phyloP scores from a whole-genome alignment of 2,888 invertebrate species.

The Nematopogon swammerdamellus region DNA sequence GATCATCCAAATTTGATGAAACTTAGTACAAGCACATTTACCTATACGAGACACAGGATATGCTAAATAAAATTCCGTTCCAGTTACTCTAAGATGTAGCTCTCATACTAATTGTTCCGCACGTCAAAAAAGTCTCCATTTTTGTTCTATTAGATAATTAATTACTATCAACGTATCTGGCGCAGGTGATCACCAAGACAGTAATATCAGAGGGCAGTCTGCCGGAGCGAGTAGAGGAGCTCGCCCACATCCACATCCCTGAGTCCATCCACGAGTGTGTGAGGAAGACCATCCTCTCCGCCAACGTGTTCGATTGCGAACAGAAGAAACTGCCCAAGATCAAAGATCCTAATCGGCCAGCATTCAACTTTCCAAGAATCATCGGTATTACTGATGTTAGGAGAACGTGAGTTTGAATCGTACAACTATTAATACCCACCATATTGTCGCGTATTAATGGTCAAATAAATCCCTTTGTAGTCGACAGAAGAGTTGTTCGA shows the following conservation, averaged over 20 bases:
- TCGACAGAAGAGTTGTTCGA: no score
- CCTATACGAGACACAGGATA: no score
- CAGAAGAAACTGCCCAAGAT: slow-evolving; percentile 73
- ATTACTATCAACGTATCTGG: no score
- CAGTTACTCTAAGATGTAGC: no score
- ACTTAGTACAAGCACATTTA: no score
- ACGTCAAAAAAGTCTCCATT: no score
- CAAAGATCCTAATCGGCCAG: slow-evolving; percentile 67
- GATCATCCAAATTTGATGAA: no score
- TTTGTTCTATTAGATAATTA: no score
- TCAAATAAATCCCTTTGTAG: slow-evolving; percentile 6
- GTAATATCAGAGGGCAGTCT: slow-evolving; percentile 59
- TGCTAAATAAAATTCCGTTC: no score
- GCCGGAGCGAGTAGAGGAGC: slow-evolving; percentile 57
- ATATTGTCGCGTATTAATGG: no score
- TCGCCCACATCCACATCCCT: slow-evolving; percentile 45
- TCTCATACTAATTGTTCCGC: no score
- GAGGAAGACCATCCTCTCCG: slow-evolving; percentile 59
- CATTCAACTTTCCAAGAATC: slow-evolving; percentile 66
- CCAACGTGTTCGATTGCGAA: slow-evolving; percentile 73
- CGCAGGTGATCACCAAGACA: slow-evolving; percentile 74
- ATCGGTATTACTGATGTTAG: slow-evolving; percentile 72
- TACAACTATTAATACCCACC: slow-evolving; percentile 3
- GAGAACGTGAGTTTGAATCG: slow-evolving; percentile 57
- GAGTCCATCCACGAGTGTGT: slow-evolving; percentile 56